Conservation (phyloP, 2,888 invertebrate species). For the Theretra japonica region DNA sequence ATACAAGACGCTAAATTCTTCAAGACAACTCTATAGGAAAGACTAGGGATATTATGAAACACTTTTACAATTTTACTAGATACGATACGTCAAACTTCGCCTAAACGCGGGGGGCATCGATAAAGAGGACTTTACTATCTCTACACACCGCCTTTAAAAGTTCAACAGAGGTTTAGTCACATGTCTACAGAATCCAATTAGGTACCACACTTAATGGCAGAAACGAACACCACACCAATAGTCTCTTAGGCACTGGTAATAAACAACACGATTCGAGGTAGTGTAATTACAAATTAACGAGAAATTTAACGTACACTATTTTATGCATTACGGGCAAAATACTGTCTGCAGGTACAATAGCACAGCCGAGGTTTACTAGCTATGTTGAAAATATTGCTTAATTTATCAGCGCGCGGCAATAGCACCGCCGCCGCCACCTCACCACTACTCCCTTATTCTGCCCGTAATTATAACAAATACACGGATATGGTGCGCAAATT, state of each 20-base stretch:
- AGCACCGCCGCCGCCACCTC: too few relatives aligned
- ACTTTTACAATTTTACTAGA: conserved; percentile 16
- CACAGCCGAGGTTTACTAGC: background rate
- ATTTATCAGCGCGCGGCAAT: too few relatives aligned
- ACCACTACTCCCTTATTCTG: background rate
- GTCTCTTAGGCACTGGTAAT: conserved; percentile 36
- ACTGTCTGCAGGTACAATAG: background rate
- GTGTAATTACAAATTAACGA: conserved; percentile 27
- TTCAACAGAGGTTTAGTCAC: background rate
- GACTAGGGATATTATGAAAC: background rate
- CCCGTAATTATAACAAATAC: conserved; percentile 4
- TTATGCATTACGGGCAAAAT: conserved; percentile 19
- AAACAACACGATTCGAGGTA: conserved; percentile 35
- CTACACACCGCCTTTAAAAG: background rate
- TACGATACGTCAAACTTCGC: background rate
- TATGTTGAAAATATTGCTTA: conserved; percentile 3
- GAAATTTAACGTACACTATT: conserved; percentile 15
- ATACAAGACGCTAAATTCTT: background rate
- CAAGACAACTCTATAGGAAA: background rate
- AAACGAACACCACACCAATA: conserved; percentile 30
- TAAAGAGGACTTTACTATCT: background rate
- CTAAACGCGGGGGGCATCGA: background rate
- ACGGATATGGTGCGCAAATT: conserved; percentile 3
- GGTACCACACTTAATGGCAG: conserved; percentile 23
- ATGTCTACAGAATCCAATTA: background rate